Percentiles rank a stretch among this genome's conserved stretches.
Evolutionary conservation across 2,113 vertebrate genomes (phyloP).

Genomic region (Zeus faber): DNA sequence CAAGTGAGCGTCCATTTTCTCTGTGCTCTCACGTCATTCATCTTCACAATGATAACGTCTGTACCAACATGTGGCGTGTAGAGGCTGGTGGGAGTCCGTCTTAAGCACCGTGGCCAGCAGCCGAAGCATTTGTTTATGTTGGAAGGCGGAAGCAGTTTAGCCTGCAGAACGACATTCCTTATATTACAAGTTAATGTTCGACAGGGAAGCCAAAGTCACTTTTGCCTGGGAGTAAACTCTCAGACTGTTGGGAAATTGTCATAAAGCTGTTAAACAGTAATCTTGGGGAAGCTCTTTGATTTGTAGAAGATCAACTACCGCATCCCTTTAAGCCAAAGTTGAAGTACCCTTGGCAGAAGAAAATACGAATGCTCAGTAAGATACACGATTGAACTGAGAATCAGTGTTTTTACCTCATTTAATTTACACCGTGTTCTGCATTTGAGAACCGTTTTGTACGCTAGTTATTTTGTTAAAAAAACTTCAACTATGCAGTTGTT

Average conservation of each 20-base stretch:
- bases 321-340: conserved; percentile 16
- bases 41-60: too few relatives aligned
- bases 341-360: conserved; percentile 12
- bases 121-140: neutral
- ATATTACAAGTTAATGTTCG: neutral
- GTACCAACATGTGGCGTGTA: too few relatives aligned
- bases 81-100: neutral
- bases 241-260: conserved; percentile 28
- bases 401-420: neutral
- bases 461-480: too few relatives aligned
- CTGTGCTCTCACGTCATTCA: too few relatives aligned
- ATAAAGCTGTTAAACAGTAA: conserved; percentile 71
- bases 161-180: neutral
- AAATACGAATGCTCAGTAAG: conserved; percentile 18
- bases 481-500: too few relatives aligned
- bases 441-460: too few relatives aligned
- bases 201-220: conserved; percentile 17
- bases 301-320: conserved; percentile 45
- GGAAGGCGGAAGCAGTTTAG: neutral
- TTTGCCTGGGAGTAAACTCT: conserved; percentile 27
- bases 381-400: neutral
- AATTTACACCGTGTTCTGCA: too few relatives aligned
- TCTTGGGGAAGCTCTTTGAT: conserved; percentile 43
- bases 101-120: neutral
- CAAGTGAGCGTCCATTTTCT: conserved; percentile 77